Evolutionary conservation across 2,888 invertebrate genomes (phyloP).

Genomic region (Callyntrura sp.): DNA sequence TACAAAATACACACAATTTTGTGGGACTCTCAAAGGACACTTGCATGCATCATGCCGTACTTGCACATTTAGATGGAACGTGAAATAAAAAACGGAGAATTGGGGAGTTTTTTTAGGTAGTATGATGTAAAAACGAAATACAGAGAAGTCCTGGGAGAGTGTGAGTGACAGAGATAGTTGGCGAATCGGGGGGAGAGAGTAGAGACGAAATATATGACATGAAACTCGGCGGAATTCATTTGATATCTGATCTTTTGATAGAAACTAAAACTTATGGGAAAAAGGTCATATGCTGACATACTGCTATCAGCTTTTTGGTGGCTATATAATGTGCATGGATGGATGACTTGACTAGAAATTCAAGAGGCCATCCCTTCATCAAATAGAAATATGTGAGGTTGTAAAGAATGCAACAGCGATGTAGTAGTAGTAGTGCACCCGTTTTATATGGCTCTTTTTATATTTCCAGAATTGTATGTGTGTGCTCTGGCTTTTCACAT

Average conservation of each 20-base stretch:
- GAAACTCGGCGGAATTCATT: conserved; percentile 66
- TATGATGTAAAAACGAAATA: not conserved
- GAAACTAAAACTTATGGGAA: conserved; percentile 74
- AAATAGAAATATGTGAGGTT: conserved; percentile 49
- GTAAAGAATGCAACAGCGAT: conserved; percentile 40
- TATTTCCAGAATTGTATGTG: not conserved
- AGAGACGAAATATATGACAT: conserved; percentile 52
- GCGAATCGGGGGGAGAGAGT: conserved; percentile 29
- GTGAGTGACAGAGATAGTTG: conserved; percentile 23
- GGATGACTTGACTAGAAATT: conserved; percentile 66
- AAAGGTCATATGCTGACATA: conserved; percentile 71
- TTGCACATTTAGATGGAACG: not conserved
- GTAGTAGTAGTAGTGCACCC: not conserved
- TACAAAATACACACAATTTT: not conserved
- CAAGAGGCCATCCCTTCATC: conserved; percentile 67
- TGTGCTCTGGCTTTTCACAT: conserved; percentile 54
- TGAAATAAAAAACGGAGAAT: not conserved
- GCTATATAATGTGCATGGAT: conserved; percentile 43
- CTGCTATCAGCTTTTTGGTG: conserved; percentile 62
- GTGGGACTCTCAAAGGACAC: not conserved
- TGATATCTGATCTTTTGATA: conserved; percentile 74
- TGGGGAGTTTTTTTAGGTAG: not conserved
- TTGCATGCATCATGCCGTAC: not conserved
- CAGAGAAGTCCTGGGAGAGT: conserved; percentile 20
- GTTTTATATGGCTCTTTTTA: conserved; percentile 9